Conservation (phyloP, 2,113 vertebrate genomes). For the Prunella fulvescens region DNA sequence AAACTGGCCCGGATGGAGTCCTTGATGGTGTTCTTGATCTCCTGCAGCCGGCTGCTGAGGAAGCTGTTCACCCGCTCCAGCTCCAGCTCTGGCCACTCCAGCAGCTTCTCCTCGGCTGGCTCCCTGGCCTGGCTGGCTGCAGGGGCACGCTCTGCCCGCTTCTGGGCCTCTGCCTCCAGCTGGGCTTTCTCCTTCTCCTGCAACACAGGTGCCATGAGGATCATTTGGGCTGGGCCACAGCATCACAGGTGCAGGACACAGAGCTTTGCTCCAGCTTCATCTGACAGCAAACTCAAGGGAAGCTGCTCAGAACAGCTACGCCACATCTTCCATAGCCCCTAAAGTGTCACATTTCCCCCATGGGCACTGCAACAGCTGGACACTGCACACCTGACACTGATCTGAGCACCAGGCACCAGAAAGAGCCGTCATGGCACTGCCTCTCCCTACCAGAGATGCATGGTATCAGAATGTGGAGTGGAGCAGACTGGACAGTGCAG, state of each 20-base stretch:
- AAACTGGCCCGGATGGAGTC: slow-evolving; percentile 95
- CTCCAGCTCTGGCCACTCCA: slow-evolving; percentile 93
- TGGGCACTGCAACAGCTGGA: not conserved
- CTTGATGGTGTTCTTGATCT: slow-evolving; percentile 97
- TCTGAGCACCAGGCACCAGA: not conserved
- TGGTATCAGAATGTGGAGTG: rapidly evolving
- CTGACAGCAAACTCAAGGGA: not conserved
- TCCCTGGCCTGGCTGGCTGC: slow-evolving; percentile 60
- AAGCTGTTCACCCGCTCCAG: slow-evolving; percentile 96
- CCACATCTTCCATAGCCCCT: not conserved
- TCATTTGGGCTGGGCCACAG: not conserved
- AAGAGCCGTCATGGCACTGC: rapidly evolving
- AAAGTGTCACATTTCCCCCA: rapidly evolving
- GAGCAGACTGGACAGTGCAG: not conserved
- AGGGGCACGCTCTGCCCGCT: slow-evolving; percentile 65
- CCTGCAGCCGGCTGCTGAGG: slow-evolving; percentile 93
- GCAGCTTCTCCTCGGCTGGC: slow-evolving; percentile 73
- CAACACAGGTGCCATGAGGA: slow-evolving; percentile 12
- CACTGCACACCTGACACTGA: not conserved
- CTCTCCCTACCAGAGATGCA: not conserved
- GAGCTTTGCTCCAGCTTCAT: not conserved
- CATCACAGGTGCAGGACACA: rapidly evolving
- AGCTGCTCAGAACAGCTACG: rapidly evolving
- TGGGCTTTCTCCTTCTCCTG: slow-evolving; percentile 92
- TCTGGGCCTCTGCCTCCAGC: slow-evolving; percentile 73